A percentile compares a stretch with the other conserved stretches of the same genome.
Conservation (phyloP, 1,140 invertebrate genomes). For the Drosophila rhopaloa region DNA sequence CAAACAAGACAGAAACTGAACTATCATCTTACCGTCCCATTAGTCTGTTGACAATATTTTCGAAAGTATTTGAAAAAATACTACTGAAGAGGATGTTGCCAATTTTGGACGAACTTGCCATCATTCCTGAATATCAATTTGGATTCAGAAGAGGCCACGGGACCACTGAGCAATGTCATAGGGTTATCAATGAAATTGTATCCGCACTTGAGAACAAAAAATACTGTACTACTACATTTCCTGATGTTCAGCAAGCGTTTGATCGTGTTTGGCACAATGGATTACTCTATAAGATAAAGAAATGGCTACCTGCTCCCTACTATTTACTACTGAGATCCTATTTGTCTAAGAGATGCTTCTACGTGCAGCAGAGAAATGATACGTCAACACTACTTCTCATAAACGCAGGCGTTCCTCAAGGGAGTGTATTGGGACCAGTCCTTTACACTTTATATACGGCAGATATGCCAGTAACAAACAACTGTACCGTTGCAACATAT, state of each 20-base stretch:
- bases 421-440: no score
- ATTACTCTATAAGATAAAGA: slow-evolving; percentile 36
- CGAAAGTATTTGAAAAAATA: slow-evolving; percentile 70
- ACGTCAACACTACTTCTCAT: no score
- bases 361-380: slow-evolving; percentile 40
- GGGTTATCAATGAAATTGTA: slow-evolving; percentile 39
- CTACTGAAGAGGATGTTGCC: slow-evolving; percentile 53
- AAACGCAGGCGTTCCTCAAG: no score
- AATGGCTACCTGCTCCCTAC: slow-evolving; percentile 34
- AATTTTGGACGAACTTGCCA: slow-evolving; percentile 28
- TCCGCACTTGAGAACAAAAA: slow-evolving; percentile 57
- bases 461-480: no score
- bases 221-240: slow-evolving; percentile 68
- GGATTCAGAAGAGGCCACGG: slow-evolving; percentile 61
- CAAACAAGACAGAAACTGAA: slow-evolving; percentile 22
- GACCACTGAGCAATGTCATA: slow-evolving; percentile 63
- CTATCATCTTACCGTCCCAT: slow-evolving; percentile 25
- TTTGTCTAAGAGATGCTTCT: slow-evolving; percentile 4
- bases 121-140: slow-evolving; percentile 52
- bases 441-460: no score
- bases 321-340: slow-evolving; percentile 56
- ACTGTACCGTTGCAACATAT: no score
- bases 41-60: slow-evolving; percentile 56
- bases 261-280: slow-evolving; percentile 79
- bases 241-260: slow-evolving; percentile 75